Evolutionary conservation across 2,888 invertebrate species (phyloP), one percentile per base, ranked within the genome.

Genomic region (Oxycera nigricornis): DNA sequence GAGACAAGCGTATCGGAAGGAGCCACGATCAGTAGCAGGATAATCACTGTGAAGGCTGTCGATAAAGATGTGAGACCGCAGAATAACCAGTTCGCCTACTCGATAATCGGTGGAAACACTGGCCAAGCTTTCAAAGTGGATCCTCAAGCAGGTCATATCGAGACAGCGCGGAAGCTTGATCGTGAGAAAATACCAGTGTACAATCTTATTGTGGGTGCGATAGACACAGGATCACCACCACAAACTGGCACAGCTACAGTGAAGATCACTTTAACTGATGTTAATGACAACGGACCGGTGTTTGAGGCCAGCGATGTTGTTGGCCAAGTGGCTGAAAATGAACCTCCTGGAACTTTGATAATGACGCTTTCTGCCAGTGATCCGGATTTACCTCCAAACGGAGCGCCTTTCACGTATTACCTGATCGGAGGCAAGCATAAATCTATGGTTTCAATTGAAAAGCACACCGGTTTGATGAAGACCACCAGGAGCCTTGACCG

Each of bases 271-370:
- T 82, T 97, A 0, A 88, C 90, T 7, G 97, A 97, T 83, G 89
- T 96, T n/a, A 97, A 97, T 82, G 97, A 97, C 81, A 97, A 97
- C 82, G 95, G 94, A 0, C 97, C 97, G 0, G 86, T 90, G 39
- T 95, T 97, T 81, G 91, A 92, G 77, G 87, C 91, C 0, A 86
- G 88, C 1, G 90, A 90, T 77, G 89, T 92, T 22, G 85, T 91
- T 52, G 96, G 95, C 0, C 90, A 91, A 77, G 91, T 97, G 0
- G 89, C 90, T 74, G 97, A 97, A 86, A 96, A 96, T 82, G 94
- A 95, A 83, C 93, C 93, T 0, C 89, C 93, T 0, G 93, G 92
- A 75, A 93, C 94, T 0, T 92, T 90, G 78, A 91, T 97, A 11
- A 91, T 94, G 88, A 93, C 92, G 0, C 86, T 97, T n/a, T 89